Conservation (phyloP, 2,113 vertebrate species). For the Pelvicachromis taeniatus region DNA sequence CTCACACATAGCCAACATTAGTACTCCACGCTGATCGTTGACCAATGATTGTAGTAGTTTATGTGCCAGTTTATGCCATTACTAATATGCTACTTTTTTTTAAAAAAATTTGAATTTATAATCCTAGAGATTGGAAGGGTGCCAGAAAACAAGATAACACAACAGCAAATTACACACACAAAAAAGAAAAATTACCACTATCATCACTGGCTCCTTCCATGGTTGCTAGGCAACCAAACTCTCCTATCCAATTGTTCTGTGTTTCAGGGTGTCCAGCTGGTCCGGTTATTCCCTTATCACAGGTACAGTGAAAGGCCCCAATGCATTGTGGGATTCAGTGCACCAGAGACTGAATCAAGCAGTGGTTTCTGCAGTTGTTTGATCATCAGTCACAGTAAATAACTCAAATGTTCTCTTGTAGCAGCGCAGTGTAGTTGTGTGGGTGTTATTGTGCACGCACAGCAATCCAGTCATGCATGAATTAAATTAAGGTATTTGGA, state of each 20-base stretch:
- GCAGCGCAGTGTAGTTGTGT: constrained; percentile 2
- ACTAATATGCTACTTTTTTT: background rate
- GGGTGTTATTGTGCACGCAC: background rate
- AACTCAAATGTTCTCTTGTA: constrained; percentile 57
- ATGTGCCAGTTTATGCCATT: background rate
- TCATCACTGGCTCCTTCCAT: constrained; percentile 69
- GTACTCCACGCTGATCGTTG: background rate
- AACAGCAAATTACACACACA: constrained; percentile 71
- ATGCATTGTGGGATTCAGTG: constrained; percentile 69
- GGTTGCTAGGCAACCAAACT: constrained; percentile 84
- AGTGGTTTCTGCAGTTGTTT: constrained; percentile 63
- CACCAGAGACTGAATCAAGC: constrained; percentile 59
- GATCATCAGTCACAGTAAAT: constrained; percentile 46
- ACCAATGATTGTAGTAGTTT: background rate
- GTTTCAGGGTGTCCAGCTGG: constrained; percentile 49
- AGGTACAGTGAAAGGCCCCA: constrained; percentile 72
- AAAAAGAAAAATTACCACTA: constrained; percentile 71
- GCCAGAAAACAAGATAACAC: constrained; percentile 37
- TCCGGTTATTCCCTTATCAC: constrained; percentile 72
- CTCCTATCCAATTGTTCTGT: constrained; percentile 57
- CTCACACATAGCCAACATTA: background rate
- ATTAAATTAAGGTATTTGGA: background rate
- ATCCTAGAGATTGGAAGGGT: background rate
- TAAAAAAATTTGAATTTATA: background rate
- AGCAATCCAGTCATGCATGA: background rate